Evolutionary conservation across 2,113 vertebrate genomes (phyloP).

Genomic region (Bothrops jararaca): DNA sequence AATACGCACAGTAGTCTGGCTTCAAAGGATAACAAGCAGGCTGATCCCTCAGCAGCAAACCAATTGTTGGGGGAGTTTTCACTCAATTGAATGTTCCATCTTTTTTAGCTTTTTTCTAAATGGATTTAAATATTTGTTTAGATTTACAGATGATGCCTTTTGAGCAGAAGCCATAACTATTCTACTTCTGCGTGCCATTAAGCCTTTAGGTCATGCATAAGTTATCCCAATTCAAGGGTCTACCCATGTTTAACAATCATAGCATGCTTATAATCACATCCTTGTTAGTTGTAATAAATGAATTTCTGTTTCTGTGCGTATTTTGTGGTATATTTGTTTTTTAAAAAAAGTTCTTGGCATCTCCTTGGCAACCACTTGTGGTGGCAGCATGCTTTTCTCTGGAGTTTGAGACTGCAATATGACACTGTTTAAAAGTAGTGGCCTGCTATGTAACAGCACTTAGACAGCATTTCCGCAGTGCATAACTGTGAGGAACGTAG

Average conservation of each 20-base stretch:
- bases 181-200: conserved; percentile 52
- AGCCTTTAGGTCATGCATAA: conserved; percentile 33
- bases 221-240: conserved; percentile 39
- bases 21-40: conserved; percentile 58
- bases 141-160: conserved; percentile 58
- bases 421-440: conserved; percentile 78
- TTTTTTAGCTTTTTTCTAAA: conserved; percentile 17
- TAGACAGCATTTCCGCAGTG: conserved; percentile 97
- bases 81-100: conserved; percentile 38
- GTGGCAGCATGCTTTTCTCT: conserved; percentile 74
- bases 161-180: conserved; percentile 36
- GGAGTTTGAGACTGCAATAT: conserved; percentile 78
- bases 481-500: conserved; percentile 99
- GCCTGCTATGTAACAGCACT: conserved; percentile 84
- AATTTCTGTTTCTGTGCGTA: conserved; percentile 62
- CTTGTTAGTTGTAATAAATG: conserved; percentile 45
- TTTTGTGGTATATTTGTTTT: conserved; percentile 77
- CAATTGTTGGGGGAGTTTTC: conserved; percentile 37
- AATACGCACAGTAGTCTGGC: conserved; percentile 52
- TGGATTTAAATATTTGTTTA: conserved; percentile 38
- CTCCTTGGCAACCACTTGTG: conserved; percentile 76
- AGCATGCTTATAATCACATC: conserved; percentile 21
- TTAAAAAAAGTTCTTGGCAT: conserved; percentile 71
- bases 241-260: conserved; percentile 37
- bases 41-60: conserved; percentile 58